Percentiles rank a stretch among this genome's conserved stretches.
Conservation (phyloP, 2,113 vertebrate species). For the Aspidoscelis tigris region DNA sequence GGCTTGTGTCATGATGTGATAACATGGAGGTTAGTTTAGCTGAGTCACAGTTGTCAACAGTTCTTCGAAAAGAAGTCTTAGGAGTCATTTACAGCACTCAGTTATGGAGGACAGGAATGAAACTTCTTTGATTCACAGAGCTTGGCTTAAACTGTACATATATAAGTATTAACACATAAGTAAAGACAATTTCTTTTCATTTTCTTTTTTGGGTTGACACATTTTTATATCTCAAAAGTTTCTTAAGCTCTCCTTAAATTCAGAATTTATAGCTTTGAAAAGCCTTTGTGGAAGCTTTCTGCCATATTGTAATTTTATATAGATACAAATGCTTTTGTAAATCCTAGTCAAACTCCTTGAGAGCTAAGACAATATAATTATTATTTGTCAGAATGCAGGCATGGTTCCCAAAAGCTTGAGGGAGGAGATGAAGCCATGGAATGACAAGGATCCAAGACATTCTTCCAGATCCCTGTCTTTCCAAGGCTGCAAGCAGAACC, state of each 20-base stretch:
- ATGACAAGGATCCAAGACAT: too few species aligned
- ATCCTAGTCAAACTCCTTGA: background rate
- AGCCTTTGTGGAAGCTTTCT: background rate
- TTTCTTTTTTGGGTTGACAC: background rate
- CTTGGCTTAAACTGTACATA: background rate
- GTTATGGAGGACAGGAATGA: background rate
- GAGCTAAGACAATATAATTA: too few species aligned
- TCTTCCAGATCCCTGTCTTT: too few species aligned
- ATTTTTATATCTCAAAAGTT: background rate
- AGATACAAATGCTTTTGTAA: background rate
- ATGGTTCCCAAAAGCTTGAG: too few species aligned
- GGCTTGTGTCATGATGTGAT: slow-evolving; percentile 41
- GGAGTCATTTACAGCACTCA: slow-evolving; percentile 39
- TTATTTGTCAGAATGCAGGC: too few species aligned
- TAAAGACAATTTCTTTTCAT: too few species aligned
- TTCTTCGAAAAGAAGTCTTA: slow-evolving; percentile 52
- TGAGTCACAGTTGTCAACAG: slow-evolving; percentile 66
- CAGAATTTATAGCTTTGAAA: background rate
- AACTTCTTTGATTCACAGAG: background rate
- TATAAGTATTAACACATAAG: too few species aligned
- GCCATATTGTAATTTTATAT: background rate
- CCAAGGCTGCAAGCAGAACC: too few species aligned
- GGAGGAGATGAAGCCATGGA: too few species aligned
- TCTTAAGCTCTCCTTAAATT: background rate
- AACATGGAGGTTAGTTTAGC: slow-evolving; percentile 58